Base-by-base conservation (phyloP, 53 echinoderm and acorn worm genomes). In the Echinarachnius parma region DNA sequence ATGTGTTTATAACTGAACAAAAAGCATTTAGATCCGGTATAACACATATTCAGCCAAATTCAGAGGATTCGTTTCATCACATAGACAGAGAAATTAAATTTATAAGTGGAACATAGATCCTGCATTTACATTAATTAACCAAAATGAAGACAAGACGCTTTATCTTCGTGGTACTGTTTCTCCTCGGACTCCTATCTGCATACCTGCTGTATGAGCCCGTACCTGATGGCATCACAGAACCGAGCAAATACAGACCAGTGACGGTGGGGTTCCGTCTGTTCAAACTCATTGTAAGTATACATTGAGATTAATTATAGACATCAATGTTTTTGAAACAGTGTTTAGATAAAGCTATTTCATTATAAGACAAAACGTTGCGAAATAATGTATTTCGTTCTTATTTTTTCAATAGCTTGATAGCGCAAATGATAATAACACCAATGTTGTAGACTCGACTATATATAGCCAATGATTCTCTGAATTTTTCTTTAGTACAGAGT, bases 201-300 rank as follows among this genome's bases (percentile, higher is more conserved):
- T 75, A 58, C 31, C 27, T 58, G 4, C 29, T 75, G 32, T 28
- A 57, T 29, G 59, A 56, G 29, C 75, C 75, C 21, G 75, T 58
- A 10, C 75, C 75, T 9, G 42, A 58, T 57, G 75, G 75, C n/a
- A 58, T 75, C 21, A 42, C 59, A 20, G 75, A 75, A 4, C 75
- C 75, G 57, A 18, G 19, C 30, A 58, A 56, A 39, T 75, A 75
- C 31, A 42, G 75, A 4, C 24, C n/a, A n/a, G 27, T 75, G 24
- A 58, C 8, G 58, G 42, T 46, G 9, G 15, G 25, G 13, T 2
- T 32, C 20, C 32, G 24, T 19, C 24, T 75, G 1, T 15, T 37
- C 24, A 58, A 45, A 27, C 59, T 75, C 9, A n/a, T 75, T 37
- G 75, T 59, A 59, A 59, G 28, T 19, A 4, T 10, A 14, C 4